A percentile compares a stretch with the other conserved stretches of the same genome.
Conservation (phyloP, 1,140 invertebrate genomes). For the Musca domestica region DNA sequence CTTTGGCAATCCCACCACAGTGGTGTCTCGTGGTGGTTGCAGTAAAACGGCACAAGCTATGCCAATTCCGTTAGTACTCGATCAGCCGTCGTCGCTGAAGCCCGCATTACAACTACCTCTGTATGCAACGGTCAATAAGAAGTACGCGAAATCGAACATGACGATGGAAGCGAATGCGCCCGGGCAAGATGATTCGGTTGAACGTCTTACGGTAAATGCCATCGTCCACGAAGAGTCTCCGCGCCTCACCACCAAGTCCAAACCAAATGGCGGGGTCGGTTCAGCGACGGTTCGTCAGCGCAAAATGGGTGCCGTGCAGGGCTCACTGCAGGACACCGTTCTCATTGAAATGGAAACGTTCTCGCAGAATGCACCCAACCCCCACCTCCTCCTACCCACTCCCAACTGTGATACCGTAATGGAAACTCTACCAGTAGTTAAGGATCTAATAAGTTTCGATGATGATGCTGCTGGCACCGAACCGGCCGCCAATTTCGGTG, state of each 20-base stretch:
- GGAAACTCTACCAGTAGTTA: constrained; percentile 38
- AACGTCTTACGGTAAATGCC: background rate
- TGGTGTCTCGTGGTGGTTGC: background rate
- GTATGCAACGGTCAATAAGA: constrained; percentile 31
- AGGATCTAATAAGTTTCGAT: constrained; percentile 49
- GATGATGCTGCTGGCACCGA: constrained; percentile 32
- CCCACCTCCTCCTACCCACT: background rate
- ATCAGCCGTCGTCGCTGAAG: constrained; percentile 10
- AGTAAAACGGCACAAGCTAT: constrained; percentile 2
- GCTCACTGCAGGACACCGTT: constrained; percentile 11
- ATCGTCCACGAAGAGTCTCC: background rate
- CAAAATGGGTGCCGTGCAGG: constrained; percentile 5
- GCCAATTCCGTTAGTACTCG: constrained; percentile 14
- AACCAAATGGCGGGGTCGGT: background rate
- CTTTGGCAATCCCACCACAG: background rate
- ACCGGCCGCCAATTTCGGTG: background rate
- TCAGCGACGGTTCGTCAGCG: background rate
- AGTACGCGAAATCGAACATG: constrained; percentile 6
- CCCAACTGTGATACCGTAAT: constrained; percentile 34
- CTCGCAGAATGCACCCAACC: background rate
- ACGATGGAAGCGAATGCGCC: constrained; percentile 19
- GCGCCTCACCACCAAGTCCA: too few species aligned
- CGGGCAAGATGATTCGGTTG: background rate
- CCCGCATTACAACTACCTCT: constrained; percentile 5
- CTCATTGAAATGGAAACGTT: constrained; percentile 8